Evolutionary conservation across 2,113 vertebrate species (phyloP).

Genomic region (Mionectes macconnelli): DNA sequence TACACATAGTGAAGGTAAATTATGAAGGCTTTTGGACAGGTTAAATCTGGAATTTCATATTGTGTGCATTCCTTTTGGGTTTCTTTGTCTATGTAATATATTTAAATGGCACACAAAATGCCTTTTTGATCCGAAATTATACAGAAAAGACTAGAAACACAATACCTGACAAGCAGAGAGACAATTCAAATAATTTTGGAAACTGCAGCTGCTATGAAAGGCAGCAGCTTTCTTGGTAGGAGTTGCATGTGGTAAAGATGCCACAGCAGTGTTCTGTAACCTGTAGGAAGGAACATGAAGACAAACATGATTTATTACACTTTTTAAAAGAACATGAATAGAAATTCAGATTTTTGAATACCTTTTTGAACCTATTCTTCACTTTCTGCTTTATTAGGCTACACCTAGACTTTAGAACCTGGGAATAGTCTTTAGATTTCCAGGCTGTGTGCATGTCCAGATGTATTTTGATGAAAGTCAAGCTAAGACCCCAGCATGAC

Average conservation of each 20-base stretch:
- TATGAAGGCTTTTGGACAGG: neutral
- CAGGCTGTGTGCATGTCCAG: neutral
- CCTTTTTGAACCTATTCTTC: neutral
- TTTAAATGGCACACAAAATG: neutral
- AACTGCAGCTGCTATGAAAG: neutral
- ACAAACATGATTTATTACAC: neutral
- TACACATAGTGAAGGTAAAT: neutral
- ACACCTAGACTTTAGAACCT: neutral
- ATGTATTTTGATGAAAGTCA: neutral
- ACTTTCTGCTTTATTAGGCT: neutral
- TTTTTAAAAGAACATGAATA: neutral
- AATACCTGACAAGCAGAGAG: neutral
- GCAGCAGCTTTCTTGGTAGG: neutral
- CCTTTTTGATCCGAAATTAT: neutral
- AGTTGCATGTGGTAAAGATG: neutral
- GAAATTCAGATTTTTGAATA: neutral
- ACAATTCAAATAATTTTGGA: neutral
- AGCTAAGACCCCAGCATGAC: fast-evolving
- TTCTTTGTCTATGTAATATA: neutral
- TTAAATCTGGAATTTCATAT: neutral
- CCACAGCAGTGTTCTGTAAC: neutral
- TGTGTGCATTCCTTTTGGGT: neutral
- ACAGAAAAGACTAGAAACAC: neutral
- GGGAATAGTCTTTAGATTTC: neutral
- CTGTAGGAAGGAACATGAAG: neutral